Evolutionary conservation across 2,797 vertebrate genomes (phyloP).

Genomic region (Catharus ustulatus): DNA sequence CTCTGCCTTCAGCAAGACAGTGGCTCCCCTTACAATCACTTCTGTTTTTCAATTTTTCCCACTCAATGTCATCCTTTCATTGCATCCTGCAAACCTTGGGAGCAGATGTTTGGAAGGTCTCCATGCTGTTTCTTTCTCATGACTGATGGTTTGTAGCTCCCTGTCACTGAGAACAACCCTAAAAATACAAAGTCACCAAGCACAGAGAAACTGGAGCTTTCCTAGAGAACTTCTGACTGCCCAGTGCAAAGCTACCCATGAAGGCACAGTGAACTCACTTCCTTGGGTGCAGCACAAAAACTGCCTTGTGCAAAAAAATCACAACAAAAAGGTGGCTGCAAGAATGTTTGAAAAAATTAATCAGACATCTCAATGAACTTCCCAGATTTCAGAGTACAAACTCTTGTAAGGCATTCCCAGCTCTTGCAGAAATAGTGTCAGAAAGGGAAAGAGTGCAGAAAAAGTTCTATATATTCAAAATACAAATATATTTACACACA

Average conservation of each 20-base stretch:
- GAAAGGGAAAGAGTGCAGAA: background rate
- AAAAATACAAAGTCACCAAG: background rate
- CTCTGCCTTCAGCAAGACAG: background rate
- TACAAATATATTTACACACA: background rate
- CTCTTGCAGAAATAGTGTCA: background rate
- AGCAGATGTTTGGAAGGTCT: background rate
- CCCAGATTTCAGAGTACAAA: background rate
- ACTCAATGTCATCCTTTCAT: background rate
- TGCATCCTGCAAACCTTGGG: background rate
- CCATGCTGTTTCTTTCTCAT: background rate
- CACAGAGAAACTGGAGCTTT: background rate
- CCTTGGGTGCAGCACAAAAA: background rate
- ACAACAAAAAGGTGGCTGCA: background rate
- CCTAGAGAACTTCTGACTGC: background rate
- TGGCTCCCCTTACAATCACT: background rate
- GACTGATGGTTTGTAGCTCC: background rate
- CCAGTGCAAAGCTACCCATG: background rate
- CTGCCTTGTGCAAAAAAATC: background rate
- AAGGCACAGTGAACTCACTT: background rate
- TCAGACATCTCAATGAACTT: background rate
- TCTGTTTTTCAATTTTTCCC: background rate
- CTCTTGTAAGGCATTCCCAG: fast-evolving
- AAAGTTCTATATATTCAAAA: background rate
- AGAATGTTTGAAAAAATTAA: background rate
- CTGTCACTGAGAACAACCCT: background rate